These are phyloP conservation scores for Puffinus mauretanicus DNA, from an alignment of 2,113 vertebrate genomes.

Conservation along the genomic window DNA sequence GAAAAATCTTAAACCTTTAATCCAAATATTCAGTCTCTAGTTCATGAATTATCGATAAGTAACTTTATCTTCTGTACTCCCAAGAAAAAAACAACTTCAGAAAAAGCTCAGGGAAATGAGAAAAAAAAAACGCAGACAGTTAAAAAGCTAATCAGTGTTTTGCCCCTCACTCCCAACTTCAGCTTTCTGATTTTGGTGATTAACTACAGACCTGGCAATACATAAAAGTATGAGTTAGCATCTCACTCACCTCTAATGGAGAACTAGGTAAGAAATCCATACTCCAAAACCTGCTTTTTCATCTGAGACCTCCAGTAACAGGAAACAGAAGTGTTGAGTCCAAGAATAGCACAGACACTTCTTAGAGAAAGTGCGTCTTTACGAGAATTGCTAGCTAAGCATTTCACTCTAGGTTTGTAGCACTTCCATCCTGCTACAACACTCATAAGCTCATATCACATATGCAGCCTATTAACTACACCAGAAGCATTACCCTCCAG, in stretches of 20 bases:
- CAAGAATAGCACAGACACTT: neutral
- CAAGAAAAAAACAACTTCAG: neutral
- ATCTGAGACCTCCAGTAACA: neutral
- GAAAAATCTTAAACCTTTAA: slow-evolving; percentile 31
- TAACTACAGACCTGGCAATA: neutral
- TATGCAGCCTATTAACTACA: neutral
- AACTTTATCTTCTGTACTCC: neutral
- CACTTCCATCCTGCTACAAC: neutral
- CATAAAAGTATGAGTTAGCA: rapidly evolving
- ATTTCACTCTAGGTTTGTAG: rapidly evolving
- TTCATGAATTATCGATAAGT: slow-evolving; percentile 21
- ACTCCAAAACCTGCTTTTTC: neutral
- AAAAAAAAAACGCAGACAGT: rapidly evolving
- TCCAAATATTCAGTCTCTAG: neutral
- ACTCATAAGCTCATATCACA: rapidly evolving
- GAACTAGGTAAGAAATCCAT: neutral
- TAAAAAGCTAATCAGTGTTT: neutral
- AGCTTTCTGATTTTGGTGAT: neutral
- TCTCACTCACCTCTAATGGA: neutral
- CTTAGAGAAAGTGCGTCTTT: rapidly evolving
- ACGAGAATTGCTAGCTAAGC: rapidly evolving
- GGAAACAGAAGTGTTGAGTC: rapidly evolving
- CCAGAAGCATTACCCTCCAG: neutral
- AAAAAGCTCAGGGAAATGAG: neutral
- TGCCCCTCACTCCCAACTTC: neutral